Evolutionary conservation across 2,113 vertebrate species (phyloP).

Genomic region (Nothocercus nigrocapillus): DNA sequence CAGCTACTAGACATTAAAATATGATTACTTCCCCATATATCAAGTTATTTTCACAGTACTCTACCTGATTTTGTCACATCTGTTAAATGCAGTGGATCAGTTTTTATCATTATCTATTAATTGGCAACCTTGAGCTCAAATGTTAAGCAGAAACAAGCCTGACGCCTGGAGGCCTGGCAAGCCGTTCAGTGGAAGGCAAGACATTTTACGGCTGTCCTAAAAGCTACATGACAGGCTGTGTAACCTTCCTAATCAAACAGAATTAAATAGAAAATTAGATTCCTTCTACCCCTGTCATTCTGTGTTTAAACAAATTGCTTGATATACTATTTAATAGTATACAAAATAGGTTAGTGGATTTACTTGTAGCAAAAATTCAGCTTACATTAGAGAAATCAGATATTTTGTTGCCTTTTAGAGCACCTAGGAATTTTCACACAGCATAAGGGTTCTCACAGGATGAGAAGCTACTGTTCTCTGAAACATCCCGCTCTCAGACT

Average conservation of each 20-base stretch:
- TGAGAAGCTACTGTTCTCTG: background rate
- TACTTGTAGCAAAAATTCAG: background rate
- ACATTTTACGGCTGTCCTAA: background rate
- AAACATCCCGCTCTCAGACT: background rate
- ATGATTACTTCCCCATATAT: slow-evolving; percentile 19
- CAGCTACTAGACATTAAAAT: slow-evolving; percentile 35
- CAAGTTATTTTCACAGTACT: slow-evolving; percentile 19
- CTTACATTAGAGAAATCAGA: background rate
- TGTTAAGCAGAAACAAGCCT: background rate
- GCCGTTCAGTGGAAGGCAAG: background rate
- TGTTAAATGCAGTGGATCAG: slow-evolving; percentile 31
- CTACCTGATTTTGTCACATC: slow-evolving; percentile 12
- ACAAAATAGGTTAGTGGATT: background rate
- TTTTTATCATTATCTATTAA: slow-evolving; percentile 44
- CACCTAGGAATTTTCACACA: background rate
- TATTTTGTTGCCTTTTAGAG: background rate
- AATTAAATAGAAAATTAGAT: slow-evolving; percentile 20
- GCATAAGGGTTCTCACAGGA: background rate
- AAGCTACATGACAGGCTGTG: background rate
- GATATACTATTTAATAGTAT: background rate
- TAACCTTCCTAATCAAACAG: slow-evolving; percentile 9
- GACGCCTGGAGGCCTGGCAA: background rate
- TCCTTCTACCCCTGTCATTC: background rate
- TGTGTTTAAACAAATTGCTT: background rate
- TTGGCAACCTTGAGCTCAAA: slow-evolving; percentile 44